These are phyloP conservation scores for Ips nitidus DNA, from an alignment of 1,140 invertebrate genomes.

Conservation along the genomic window DNA sequence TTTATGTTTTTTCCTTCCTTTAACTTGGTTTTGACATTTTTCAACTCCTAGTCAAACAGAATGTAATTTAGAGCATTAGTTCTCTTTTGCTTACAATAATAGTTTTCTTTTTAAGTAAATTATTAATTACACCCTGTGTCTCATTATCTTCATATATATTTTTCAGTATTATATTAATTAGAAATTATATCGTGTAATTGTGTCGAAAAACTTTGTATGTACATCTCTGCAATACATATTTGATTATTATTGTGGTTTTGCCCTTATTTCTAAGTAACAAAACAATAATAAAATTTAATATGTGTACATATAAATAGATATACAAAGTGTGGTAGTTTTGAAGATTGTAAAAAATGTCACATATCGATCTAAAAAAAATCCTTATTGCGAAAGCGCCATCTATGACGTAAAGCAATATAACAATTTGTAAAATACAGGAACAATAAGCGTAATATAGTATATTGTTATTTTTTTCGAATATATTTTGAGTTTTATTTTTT, in stretches of 20 bases:
- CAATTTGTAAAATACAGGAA: background rate
- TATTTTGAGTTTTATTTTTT: background rate
- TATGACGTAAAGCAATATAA: conserved; percentile 15
- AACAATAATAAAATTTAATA: background rate
- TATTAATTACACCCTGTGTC: conserved; percentile 17
- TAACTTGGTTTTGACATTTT: background rate
- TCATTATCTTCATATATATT: conserved; percentile 18
- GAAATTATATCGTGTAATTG: background rate
- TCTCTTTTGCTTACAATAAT: background rate
- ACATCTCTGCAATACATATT: no score
- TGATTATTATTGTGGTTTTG: no score
- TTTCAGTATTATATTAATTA: background rate
- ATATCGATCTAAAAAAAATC: background rate
- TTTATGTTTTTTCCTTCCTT: background rate
- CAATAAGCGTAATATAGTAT: conserved; percentile 15
- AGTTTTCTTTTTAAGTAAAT: conserved; percentile 15
- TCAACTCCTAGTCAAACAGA: conserved; percentile 14
- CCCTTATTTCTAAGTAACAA: no score
- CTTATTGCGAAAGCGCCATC: background rate
- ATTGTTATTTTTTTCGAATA: conserved; percentile 22
- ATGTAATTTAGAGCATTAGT: background rate
- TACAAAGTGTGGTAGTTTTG: background rate
- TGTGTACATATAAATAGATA: background rate
- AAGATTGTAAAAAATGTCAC: background rate
- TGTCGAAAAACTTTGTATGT: background rate